Evolutionary conservation across 2,113 vertebrate species (phyloP).

Genomic region (Uria aalge): DNA sequence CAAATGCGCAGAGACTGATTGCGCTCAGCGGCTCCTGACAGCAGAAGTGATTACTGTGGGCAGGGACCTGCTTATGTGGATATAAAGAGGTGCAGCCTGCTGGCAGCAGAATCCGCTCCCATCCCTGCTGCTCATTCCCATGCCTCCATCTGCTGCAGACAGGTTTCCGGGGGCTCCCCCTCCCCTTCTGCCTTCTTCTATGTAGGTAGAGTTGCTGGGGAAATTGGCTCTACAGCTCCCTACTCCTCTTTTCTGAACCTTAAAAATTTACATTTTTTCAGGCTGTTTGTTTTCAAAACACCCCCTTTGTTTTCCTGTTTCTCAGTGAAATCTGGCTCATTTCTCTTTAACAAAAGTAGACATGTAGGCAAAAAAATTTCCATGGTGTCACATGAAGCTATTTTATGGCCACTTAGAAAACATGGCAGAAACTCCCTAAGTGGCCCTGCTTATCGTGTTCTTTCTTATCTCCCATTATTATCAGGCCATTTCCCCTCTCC

Average conservation of each 20-base stretch:
- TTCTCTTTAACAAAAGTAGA: background rate
- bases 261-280: background rate
- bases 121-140: conserved; percentile 13
- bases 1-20: background rate
- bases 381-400: background rate
- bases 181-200: background rate
- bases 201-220: background rate
- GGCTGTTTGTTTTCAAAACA: background rate
- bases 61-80: conserved; percentile 12
- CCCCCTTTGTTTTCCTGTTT: background rate
- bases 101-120: background rate
- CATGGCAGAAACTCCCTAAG: background rate
- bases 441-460: background rate
- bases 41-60: conserved; percentile 13
- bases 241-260: background rate
- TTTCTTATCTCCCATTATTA: background rate
- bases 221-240: background rate
- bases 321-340: background rate
- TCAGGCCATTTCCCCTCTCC: background rate
- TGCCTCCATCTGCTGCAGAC: conserved; percentile 40
- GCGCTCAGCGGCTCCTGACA: background rate
- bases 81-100: conserved; percentile 26
- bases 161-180: background rate
- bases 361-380: background rate
- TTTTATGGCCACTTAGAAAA: background rate